A percentile compares a stretch with the other conserved stretches of the same genome.
Evolutionary conservation across 92 coral and sea anemone species (phyloP).

Genomic region (Zoanthus gigantus): DNA sequence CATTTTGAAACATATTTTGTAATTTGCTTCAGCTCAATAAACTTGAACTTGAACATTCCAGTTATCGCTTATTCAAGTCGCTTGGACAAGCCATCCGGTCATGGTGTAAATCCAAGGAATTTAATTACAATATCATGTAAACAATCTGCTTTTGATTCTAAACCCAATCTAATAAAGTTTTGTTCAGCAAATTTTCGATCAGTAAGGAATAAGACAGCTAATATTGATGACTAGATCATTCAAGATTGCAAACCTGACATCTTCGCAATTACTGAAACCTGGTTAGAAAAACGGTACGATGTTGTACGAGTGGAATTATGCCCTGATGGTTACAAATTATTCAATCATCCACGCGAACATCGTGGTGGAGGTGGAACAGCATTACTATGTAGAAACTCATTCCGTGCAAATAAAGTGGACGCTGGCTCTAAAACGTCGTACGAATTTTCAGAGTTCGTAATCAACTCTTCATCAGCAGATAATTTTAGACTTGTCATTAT

Average conservation of each 20-base stretch:
- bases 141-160: constrained; percentile 30
- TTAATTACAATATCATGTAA: constrained; percentile 26
- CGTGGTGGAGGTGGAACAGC: constrained; percentile 66
- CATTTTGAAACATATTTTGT: constrained; percentile 6
- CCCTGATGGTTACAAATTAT: constrained; percentile 57
- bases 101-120: constrained; percentile 30
- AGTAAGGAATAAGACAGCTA: constrained; percentile 43
- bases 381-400: constrained; percentile 42
- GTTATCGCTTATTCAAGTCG: constrained; percentile 50
- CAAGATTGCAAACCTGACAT: constrained; percentile 27
- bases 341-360: constrained; percentile 55
- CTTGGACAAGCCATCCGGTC: constrained; percentile 20
- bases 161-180: constrained; percentile 1
- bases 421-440: constrained; percentile 53
- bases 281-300: no score
- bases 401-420: constrained; percentile 22
- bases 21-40: no score
- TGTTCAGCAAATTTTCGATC: constrained; percentile 27
- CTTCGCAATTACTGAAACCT: constrained; percentile 16
- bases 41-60: constrained; percentile 20
- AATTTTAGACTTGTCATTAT: constrained; percentile 48
- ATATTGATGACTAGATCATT: constrained; percentile 11
- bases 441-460: constrained; percentile 65
- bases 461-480: constrained; percentile 36
- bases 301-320: not conserved